Percentiles rank a stretch among this genome's conserved stretches.
Conservation (phyloP, 2,797 vertebrate species). For the Lacerta bilineata region DNA sequence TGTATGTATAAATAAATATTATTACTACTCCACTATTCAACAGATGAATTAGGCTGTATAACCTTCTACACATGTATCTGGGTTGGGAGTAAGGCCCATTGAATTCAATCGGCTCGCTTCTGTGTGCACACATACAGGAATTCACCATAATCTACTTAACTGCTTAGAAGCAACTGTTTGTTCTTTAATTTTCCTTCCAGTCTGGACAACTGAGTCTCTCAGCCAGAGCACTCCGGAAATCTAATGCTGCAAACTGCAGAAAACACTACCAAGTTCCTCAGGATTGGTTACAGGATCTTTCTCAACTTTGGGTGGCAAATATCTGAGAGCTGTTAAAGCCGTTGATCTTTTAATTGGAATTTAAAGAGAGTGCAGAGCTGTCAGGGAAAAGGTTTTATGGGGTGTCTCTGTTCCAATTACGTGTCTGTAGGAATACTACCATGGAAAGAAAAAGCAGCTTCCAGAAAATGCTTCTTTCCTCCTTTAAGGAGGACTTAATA, state of each 20-base stretch:
- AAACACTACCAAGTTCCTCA: background rate
- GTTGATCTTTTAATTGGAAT: slow-evolving; percentile 66
- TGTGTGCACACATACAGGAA: background rate
- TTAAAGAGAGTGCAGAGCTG: slow-evolving; percentile 61
- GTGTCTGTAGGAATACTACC: slow-evolving; percentile 18
- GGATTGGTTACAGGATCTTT: slow-evolving; percentile 21
- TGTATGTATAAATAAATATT: too few species aligned
- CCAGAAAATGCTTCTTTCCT: background rate
- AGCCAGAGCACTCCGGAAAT: background rate
- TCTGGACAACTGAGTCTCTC: slow-evolving; percentile 27
- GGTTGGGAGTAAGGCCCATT: background rate
- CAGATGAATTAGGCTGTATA: background rate
- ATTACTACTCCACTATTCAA: background rate
- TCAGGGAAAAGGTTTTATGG: slow-evolving; percentile 54
- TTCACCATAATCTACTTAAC: background rate
- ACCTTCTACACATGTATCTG: background rate
- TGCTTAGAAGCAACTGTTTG: slow-evolving; percentile 10
- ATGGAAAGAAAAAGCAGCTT: slow-evolving; percentile 3
- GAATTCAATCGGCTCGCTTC: background rate
- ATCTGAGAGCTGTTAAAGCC: slow-evolving; percentile 47
- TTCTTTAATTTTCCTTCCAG: slow-evolving; percentile 41
- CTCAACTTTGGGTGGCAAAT: slow-evolving; percentile 64
- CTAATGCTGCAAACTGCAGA: slow-evolving; percentile 2
- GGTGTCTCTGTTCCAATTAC: slow-evolving; percentile 48
- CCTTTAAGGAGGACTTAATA: background rate